A percentile compares a stretch with the other conserved stretches of the same genome.
Evolutionary conservation across 2,797 vertebrate genomes (phyloP).

Genomic region (Acridotheres tristis): DNA sequence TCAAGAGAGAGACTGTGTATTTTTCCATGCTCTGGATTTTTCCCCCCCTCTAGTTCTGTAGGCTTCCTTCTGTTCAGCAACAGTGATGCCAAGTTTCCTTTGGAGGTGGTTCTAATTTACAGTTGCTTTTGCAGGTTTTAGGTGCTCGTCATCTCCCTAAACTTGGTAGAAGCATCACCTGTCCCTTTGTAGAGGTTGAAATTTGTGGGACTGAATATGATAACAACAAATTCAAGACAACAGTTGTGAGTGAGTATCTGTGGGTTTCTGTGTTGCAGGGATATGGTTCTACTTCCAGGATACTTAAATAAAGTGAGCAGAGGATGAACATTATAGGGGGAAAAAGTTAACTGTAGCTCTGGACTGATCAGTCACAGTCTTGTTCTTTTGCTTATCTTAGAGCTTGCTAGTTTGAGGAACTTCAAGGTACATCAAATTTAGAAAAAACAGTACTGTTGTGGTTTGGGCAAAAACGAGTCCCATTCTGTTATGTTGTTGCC

Average conservation of each 20-base stretch:
- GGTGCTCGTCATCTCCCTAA: slow-evolving; percentile 95
- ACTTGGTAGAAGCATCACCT: slow-evolving; percentile 88
- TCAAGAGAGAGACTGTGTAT: background rate
- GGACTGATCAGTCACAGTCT: background rate
- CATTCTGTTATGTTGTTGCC: background rate
- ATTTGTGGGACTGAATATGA: slow-evolving; percentile 90
- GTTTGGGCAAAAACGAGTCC: accelerated
- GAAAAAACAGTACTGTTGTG: background rate
- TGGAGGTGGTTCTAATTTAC: background rate
- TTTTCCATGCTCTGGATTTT: background rate
- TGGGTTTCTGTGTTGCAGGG: background rate
- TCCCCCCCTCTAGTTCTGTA: background rate
- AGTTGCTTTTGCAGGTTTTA: slow-evolving; percentile 81
- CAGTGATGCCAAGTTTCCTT: background rate
- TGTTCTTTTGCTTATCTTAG: background rate
- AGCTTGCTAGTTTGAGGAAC: background rate
- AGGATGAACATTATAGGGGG: background rate
- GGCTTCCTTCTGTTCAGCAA: background rate
- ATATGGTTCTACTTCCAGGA: background rate
- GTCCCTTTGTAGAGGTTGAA: slow-evolving; percentile 96
- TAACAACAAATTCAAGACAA: slow-evolving; percentile 91
- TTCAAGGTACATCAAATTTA: background rate
- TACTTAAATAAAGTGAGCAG: background rate
- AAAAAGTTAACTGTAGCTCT: background rate
- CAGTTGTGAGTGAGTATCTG: slow-evolving; percentile 87